These are phyloP conservation scores for Melopsittacus undulatus DNA, from an alignment of 2,797 vertebrate genomes.

Conservation along the genomic window DNA sequence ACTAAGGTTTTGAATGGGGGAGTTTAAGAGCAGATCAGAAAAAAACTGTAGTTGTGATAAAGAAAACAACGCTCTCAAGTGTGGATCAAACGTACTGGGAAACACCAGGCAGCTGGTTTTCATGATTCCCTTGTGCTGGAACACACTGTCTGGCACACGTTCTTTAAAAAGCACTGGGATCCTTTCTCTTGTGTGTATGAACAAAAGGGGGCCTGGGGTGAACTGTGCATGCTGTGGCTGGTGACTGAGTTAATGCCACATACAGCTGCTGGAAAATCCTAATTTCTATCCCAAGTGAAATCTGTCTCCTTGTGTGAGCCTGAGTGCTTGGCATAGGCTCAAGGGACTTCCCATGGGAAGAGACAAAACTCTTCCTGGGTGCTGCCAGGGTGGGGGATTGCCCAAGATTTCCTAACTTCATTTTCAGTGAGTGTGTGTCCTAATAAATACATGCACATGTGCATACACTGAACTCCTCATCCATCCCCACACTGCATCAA, in stretches of 20 bases:
- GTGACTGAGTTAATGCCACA: neutral
- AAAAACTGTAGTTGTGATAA: neutral
- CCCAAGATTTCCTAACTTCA: neutral
- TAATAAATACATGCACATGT: neutral
- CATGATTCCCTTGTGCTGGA: neutral
- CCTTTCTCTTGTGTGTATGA: neutral
- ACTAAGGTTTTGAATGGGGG: neutral
- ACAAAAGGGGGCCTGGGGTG: neutral
- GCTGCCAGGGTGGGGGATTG: neutral
- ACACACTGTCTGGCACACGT: rapidly evolving
- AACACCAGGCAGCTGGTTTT: neutral
- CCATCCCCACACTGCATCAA: rapidly evolving
- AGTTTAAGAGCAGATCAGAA: neutral
- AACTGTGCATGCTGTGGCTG: neutral
- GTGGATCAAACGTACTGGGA: neutral
- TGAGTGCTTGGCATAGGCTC: neutral
- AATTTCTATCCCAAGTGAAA: neutral
- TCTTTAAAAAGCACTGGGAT: neutral
- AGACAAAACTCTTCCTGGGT: neutral
- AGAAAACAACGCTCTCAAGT: neutral
- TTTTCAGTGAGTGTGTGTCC: neutral
- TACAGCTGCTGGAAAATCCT: neutral
- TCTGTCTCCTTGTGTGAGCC: neutral
- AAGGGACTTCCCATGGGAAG: neutral
- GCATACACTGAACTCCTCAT: neutral